Evolutionary conservation across 2,797 vertebrate species (phyloP), one percentile per base, ranked within the genome.

Genomic region (Tiaroga cobitis): DNA sequence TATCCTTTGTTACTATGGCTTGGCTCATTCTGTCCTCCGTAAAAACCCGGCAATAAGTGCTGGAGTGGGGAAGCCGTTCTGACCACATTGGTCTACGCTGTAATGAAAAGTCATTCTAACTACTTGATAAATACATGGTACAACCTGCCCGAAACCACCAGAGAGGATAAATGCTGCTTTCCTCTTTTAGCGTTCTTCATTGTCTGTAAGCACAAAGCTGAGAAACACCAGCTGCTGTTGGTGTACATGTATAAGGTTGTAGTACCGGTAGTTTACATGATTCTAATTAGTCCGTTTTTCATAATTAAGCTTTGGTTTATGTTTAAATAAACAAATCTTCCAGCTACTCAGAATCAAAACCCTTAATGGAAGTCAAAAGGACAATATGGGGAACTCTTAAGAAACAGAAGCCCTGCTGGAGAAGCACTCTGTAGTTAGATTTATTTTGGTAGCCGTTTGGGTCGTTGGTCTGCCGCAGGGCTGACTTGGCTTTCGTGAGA

Each of bases 151-250:
- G 91, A 88, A 94, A 91, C 93, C 93, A 90, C 91, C 90, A 49
- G 37, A 90, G 92, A 88, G 88, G 87, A 86, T 95, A 95, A 96
- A 93, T 94, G 91, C 92, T 82, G 91, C 92, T 93, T 95, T 90
- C 95, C 91, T 76, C 89, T 94, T 96, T 95, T 95, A 96, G 95
- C 86, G 15, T 37, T 69, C 88, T 88, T 91, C 93, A 95, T 96
- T 96, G 95, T 96, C 92, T 93, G 74, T 90, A 84, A 83, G 84
- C 85, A 82, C 90, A 90, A 90, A 86, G 84, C 90, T 87, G 86
- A 89, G 88, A 90, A 89, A 84, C 85, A 63, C 76, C 91, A 90
- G 88, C 91, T 91, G 90, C 82, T 83, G 86, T 87, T 82, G 72
- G 72, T 87, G 86, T 89, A 90, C 89, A 59, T 85, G 74, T 74